Base-by-base conservation (phyloP, 1,140 invertebrate species). In the Cydia strobilella region DNA sequence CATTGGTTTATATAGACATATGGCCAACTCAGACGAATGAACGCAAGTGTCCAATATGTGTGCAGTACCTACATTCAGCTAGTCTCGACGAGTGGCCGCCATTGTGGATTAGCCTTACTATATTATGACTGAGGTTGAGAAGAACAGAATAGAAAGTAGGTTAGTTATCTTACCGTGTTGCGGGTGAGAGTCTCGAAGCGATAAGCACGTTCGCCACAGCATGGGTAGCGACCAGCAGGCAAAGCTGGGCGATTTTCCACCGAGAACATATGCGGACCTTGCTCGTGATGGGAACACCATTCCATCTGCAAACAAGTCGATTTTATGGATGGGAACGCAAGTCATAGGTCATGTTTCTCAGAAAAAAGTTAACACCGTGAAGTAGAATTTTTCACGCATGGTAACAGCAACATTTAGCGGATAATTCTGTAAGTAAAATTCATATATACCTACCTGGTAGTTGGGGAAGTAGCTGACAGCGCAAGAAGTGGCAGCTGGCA, bases 201-300 rank as follows among this genome's bases (percentile, higher is more conserved):
- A 81, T 97, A 96, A 20, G 96, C 96, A 82, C 96, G 94, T 90
- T 97, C 96, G 69, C 97, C 96, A 88, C 97, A 98, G 87, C 97
- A 98, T 0, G 97, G 96, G 91, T 96, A 97, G 45, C 95, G 94
- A 42, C 96, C 96, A 13, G 96, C 93, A 1, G 96, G 95, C 86
- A 94, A 94, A 63, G 94, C 94, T 62, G 91, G 91, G 76, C 94
- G 94, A n/a, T 94, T 95, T 80, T 95, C 95, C 79, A 96, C 93
- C 0, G 95, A 94, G 82, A 97, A 95, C 90, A 96, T 97, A 82
- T 97, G 96, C n/a, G 96, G 94, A 20, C 89, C 85, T 80, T 97
- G 95, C 0, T 95, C 95, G 90, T 98, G 97, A 88, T 95, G 96
- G 42, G 95, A 94, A 80, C 97, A 98, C 95, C 96, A 96, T 74